Percentiles rank a stretch among this genome's conserved stretches.
These are phyloP conservation scores for Himalopsyche anomala DNA, from an alignment of 2,888 invertebrate genomes.

Conservation along the genomic window DNA sequence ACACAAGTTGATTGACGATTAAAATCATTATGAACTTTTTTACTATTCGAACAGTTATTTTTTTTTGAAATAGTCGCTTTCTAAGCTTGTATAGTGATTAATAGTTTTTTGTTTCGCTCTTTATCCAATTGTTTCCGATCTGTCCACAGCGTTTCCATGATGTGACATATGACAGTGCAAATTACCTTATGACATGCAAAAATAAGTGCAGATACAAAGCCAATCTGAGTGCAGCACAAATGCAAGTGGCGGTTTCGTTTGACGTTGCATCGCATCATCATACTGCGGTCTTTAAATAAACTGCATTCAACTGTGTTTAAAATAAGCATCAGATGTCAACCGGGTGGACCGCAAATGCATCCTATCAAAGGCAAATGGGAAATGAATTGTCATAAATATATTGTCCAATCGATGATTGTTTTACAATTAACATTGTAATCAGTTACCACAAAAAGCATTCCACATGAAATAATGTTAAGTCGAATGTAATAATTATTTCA, in stretches of 20 bases:
- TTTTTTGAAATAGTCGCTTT: too few relatives aligned
- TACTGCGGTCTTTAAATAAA: constrained; percentile 38
- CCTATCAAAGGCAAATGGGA: constrained; percentile 27
- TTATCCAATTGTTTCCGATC: not conserved
- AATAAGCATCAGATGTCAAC: constrained; percentile 40
- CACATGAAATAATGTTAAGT: not conserved
- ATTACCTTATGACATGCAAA: constrained; percentile 30
- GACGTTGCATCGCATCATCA: constrained; percentile 28
- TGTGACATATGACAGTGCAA: constrained; percentile 31
- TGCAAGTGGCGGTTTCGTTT: constrained; percentile 35
- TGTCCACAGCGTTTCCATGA: not conserved
- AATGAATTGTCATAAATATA: constrained; percentile 27
- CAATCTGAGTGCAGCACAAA: constrained; percentile 23
- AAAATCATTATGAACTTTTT: too few relatives aligned
- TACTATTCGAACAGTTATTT: too few relatives aligned
- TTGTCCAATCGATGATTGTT: constrained; percentile 12
- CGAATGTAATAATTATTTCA: not conserved
- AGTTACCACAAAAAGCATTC: not conserved
- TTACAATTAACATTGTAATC: constrained; percentile 15
- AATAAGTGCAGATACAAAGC: constrained; percentile 31
- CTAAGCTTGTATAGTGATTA: too few relatives aligned
- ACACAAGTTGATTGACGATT: too few relatives aligned
- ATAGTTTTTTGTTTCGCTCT: not conserved
- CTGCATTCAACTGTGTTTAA: not conserved
- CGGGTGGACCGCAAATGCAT: constrained; percentile 8